These are phyloP conservation scores for Drosophila arawakana DNA, from an alignment of 1,140 invertebrate species.

Conservation along the genomic window DNA sequence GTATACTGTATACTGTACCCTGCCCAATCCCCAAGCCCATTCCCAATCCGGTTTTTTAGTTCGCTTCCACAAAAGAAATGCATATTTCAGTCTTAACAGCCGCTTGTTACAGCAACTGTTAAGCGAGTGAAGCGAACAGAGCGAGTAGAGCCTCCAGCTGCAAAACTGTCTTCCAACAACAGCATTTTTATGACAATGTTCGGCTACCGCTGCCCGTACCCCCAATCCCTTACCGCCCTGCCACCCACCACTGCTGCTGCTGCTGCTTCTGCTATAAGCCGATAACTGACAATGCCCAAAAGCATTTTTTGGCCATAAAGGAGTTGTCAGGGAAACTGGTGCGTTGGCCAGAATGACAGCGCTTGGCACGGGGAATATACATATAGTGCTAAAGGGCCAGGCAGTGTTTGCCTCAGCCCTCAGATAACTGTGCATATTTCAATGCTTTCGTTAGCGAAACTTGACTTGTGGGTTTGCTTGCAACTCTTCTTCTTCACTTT, in stretches of 20 bases:
- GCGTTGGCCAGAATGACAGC: slow-evolving; percentile 63
- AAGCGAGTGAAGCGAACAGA: slow-evolving; percentile 27
- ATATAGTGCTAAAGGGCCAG: neutral
- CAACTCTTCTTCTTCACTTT: slow-evolving; percentile 9
- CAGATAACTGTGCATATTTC: slow-evolving; percentile 80
- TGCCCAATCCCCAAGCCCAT: too few relatives aligned
- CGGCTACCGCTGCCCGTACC: neutral
- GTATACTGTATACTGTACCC: too few relatives aligned
- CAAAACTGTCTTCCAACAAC: slow-evolving; percentile 54
- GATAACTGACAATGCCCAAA: slow-evolving; percentile 82
- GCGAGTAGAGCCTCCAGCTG: slow-evolving; percentile 15
- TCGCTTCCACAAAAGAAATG: slow-evolving; percentile 66
- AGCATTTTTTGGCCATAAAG: slow-evolving; percentile 66
- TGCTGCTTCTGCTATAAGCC: slow-evolving; percentile 58
- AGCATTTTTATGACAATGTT: slow-evolving; percentile 77
- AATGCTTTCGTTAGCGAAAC: slow-evolving; percentile 77
- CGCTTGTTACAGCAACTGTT: slow-evolving; percentile 46
- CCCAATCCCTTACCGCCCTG: neutral
- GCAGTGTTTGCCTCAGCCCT: slow-evolving; percentile 28
- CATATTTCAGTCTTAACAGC: slow-evolving; percentile 80
- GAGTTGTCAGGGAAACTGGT: slow-evolving; percentile 78
- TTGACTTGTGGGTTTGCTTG: slow-evolving; percentile 59
- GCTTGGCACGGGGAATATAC: slow-evolving; percentile 10
- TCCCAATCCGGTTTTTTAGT: too few relatives aligned
- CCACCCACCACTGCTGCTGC: slow-evolving; percentile 24